phyloP scores from a whole-genome alignment of 2,888 invertebrate species.

The Eupsilia transversa region DNA sequence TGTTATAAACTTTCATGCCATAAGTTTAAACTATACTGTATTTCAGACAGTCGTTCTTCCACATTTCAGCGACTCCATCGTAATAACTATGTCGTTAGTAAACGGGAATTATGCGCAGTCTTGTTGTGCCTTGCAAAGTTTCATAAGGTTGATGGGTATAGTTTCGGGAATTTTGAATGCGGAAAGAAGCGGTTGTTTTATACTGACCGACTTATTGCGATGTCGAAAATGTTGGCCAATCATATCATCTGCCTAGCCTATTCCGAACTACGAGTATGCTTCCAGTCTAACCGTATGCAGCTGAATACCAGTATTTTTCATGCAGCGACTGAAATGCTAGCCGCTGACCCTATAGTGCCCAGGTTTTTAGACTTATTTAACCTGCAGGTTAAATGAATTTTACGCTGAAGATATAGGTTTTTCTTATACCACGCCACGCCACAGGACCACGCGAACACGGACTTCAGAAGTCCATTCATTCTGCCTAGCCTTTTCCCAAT shows the following conservation, averaged over 20 bases:
- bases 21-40: neutral
- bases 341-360: neutral
- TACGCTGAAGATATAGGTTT: neutral
- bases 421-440: no score
- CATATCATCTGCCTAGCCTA: neutral
- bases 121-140: neutral
- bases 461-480: neutral
- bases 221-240: neutral
- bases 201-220: neutral
- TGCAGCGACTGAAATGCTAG: neutral
- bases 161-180: neutral
- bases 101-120: neutral
- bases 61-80: neutral
- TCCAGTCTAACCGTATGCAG: neutral
- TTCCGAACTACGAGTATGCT: neutral
- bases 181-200: neutral
- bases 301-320: neutral
- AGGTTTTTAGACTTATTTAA: neutral
- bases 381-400: neutral
- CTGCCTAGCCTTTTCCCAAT: no score
- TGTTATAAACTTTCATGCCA: neutral
- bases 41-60: neutral
- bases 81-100: slow-evolving; percentile 3
- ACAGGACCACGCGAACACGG: neutral
- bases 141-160: neutral